A percentile compares a stretch with the other conserved stretches of the same genome.
phyloP scores from a whole-genome alignment of 2,113 vertebrate genomes.

The Callorhinus ursinus region DNA sequence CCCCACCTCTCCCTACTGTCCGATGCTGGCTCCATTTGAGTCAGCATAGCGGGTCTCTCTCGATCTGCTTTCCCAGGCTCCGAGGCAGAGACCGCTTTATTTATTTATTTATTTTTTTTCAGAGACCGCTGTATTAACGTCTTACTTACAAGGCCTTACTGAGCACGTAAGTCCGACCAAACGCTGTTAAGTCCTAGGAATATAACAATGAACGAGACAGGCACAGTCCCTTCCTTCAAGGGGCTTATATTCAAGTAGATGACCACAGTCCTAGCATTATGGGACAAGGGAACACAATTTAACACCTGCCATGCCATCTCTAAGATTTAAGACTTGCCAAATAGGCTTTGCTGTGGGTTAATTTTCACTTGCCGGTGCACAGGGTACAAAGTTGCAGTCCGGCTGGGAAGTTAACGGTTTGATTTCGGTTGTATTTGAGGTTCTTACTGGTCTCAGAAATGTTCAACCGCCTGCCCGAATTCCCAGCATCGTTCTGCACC shows the following conservation, averaged over 20 bases:
- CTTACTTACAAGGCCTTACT: not conserved
- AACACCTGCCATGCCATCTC: no score
- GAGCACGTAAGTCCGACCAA: not conserved
- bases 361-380: not conserved
- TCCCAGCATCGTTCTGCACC: not conserved
- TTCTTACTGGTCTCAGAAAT: not conserved
- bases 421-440: not conserved
- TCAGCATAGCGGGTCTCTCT: not conserved
- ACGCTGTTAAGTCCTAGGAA: not conserved
- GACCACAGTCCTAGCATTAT: not conserved
- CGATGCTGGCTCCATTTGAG: not conserved
- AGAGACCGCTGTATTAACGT: not conserved
- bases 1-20: not conserved
- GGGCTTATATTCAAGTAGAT: not conserved
- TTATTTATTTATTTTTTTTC: no score
- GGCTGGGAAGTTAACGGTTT: not conserved
- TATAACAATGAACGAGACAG: not conserved
- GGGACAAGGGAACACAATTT: not conserved
- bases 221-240: not conserved
- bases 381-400: no score
- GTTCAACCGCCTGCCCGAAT: not conserved
- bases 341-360: not conserved
- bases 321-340: no score
- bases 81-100: accelerated
- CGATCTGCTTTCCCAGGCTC: not conserved